phyloP scores from a whole-genome alignment of 2,797 vertebrate genomes.

The Periophthalmus magnuspinnatus region DNA sequence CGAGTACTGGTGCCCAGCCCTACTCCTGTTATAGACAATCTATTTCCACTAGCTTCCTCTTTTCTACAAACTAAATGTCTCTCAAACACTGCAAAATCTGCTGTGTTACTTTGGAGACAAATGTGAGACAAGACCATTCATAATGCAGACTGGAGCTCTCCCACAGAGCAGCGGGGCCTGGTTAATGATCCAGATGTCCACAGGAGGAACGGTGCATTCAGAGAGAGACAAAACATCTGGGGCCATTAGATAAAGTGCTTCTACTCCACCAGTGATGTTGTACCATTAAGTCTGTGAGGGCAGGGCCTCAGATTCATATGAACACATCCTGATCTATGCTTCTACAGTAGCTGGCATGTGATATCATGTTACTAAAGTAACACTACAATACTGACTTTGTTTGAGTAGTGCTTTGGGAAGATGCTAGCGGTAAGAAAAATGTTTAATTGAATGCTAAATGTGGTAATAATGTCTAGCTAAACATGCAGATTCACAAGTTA shows the following conservation, averaged over 20 bases:
- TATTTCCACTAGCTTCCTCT: neutral
- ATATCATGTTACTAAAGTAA: too few species aligned
- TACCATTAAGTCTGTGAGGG: neutral
- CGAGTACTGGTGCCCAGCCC: too few species aligned
- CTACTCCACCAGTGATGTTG: neutral
- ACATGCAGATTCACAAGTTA: neutral
- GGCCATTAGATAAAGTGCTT: slow-evolving; percentile 6
- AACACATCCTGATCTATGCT: neutral
- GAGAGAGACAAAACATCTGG: slow-evolving; percentile 5
- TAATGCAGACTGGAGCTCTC: neutral
- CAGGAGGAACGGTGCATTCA: neutral
- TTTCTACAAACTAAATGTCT: neutral
- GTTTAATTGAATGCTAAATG: neutral
- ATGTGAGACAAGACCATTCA: neutral
- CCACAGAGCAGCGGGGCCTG: neutral
- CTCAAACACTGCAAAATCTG: neutral
- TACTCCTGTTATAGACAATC: neutral
- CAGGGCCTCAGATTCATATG: neutral
- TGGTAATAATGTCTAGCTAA: neutral
- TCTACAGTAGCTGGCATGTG: neutral
- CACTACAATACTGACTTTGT: neutral
- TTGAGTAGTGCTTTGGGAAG: neutral
- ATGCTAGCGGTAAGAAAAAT: neutral
- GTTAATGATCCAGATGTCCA: slow-evolving; percentile 16
- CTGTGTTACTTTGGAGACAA: slow-evolving; percentile 7